Conservation (phyloP, 2,113 vertebrate genomes). For the Aptenodytes forsteri region DNA sequence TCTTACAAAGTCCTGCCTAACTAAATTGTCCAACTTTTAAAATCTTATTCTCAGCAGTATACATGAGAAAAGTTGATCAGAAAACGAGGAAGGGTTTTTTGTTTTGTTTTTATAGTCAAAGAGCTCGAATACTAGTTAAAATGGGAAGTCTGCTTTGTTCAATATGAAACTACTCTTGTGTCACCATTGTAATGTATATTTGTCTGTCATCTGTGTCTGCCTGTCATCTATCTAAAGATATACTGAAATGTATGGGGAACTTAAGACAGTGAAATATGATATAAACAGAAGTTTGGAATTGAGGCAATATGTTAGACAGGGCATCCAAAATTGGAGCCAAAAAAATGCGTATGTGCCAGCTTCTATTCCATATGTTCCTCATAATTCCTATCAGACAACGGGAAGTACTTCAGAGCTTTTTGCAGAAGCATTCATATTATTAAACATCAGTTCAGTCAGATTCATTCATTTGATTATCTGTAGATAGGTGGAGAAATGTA, state of each 20-base stretch:
- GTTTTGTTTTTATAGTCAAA: neutral
- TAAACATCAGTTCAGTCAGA: neutral
- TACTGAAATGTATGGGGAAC: neutral
- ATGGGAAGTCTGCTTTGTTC: neutral
- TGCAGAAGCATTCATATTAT: neutral
- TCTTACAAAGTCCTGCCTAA: neutral
- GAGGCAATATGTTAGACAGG: neutral
- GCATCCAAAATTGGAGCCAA: neutral
- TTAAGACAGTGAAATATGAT: neutral
- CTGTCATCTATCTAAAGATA: conserved; percentile 23
- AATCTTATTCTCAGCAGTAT: neutral
- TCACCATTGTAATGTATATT: neutral
- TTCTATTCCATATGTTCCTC: neutral
- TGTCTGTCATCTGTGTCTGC: conserved; percentile 6
- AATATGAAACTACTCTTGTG: neutral
- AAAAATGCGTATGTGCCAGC: neutral
- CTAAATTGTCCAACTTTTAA: neutral
- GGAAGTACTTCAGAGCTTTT: neutral
- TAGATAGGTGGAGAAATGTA: neutral
- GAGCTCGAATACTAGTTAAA: neutral
- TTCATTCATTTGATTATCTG: neutral
- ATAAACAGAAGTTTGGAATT: neutral
- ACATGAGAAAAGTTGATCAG: neutral
- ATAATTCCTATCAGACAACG: neutral
- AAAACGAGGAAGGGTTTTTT: neutral